phyloP scores from a whole-genome alignment of 2,797 vertebrate species.

The Otolemur crassicaudatus region DNA sequence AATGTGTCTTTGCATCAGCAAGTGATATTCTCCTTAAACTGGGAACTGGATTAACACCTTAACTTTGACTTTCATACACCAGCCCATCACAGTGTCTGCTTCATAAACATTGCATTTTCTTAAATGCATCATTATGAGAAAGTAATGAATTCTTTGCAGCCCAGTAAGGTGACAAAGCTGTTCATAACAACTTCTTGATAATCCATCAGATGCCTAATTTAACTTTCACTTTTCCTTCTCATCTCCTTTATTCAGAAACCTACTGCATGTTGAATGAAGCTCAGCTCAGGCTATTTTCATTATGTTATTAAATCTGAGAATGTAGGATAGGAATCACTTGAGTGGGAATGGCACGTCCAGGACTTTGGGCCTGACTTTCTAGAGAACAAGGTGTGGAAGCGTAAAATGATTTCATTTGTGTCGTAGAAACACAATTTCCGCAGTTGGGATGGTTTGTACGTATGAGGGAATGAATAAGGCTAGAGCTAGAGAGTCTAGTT shows the following conservation, averaged over 20 bases:
- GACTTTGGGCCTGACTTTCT: not conserved
- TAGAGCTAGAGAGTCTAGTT: not conserved
- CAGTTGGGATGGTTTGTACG: not conserved
- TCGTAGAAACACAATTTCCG: not conserved
- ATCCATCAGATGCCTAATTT: not conserved
- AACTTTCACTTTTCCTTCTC: slow-evolving; percentile 35
- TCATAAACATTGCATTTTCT: slow-evolving; percentile 46
- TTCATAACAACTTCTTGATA: slow-evolving; percentile 32
- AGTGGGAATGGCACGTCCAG: not conserved
- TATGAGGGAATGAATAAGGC: not conserved
- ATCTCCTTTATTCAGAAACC: slow-evolving; percentile 36
- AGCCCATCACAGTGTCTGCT: not conserved
- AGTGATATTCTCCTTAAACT: not conserved
- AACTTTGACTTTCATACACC: not conserved
- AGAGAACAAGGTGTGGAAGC: not conserved
- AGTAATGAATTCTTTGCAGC: slow-evolving; percentile 16
- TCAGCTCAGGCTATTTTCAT: not conserved
- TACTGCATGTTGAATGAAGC: not conserved
- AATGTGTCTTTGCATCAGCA: too few species aligned
- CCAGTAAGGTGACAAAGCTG: slow-evolving; percentile 22
- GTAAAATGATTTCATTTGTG: not conserved
- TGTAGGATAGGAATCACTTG: not conserved
- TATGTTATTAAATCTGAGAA: not conserved
- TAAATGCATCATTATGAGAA: slow-evolving; percentile 12
- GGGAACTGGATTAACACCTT: slow-evolving; percentile 14